phyloP scores from a whole-genome alignment of 2,113 vertebrate species.

The Lates calcarifer region DNA sequence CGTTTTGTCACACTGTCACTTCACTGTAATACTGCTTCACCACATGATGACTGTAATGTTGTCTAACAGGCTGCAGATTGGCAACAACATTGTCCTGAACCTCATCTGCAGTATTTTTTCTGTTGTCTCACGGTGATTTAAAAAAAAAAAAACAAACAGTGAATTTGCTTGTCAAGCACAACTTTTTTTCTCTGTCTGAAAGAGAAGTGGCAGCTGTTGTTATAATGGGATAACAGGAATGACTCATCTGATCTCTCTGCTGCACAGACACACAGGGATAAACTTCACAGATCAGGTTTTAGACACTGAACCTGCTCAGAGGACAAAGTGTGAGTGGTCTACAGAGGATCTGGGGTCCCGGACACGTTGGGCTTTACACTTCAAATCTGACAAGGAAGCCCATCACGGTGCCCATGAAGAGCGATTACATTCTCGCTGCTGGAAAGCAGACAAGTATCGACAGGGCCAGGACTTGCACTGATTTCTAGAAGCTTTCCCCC shows the following conservation, averaged over 20 bases:
- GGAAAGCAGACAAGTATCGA: constrained; percentile 10
- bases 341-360: not conserved
- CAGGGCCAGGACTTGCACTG: not conserved
- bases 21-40: constrained; percentile 7
- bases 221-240: not conserved
- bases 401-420: not conserved
- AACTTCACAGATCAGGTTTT: not conserved
- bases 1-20: not conserved
- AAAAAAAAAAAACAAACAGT: not conserved
- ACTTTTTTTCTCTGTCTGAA: not conserved
- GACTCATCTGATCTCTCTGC: not conserved
- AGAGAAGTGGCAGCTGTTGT: not conserved
- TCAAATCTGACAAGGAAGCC: not conserved
- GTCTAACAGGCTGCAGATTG: constrained; percentile 47
- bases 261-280: not conserved
- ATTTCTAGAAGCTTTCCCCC: not conserved
- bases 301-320: no score
- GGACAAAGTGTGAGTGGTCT: not conserved
- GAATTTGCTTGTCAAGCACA: not conserved
- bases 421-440: not conserved
- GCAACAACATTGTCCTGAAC: not conserved
- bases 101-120: not conserved
- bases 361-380: not conserved
- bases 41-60: constrained; percentile 32
- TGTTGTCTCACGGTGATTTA: no score